A percentile compares a stretch with the other conserved stretches of the same genome.
phyloP scores from a whole-genome alignment of 2,797 vertebrate species.

The Sebastes iracundus region DNA sequence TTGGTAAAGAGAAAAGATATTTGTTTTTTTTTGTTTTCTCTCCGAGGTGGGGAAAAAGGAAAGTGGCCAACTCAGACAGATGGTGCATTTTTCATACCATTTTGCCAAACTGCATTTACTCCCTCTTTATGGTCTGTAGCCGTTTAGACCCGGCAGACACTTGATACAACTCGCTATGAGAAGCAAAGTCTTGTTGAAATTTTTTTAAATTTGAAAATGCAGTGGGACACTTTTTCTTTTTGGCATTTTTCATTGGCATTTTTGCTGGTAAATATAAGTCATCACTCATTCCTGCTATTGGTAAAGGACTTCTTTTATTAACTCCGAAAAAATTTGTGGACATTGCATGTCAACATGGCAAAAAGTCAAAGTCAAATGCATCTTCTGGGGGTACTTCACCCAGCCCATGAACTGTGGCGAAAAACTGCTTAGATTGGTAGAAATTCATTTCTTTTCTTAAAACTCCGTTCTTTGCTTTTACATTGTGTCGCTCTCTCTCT shows the following conservation, averaged over 20 bases:
- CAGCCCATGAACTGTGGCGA: conserved; percentile 44
- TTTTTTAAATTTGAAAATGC: conserved; percentile 61
- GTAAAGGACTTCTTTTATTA: conserved; percentile 79
- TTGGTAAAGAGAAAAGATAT: conserved; percentile 61
- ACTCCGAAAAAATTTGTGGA: conserved; percentile 64
- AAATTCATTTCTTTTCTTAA: conserved; percentile 30
- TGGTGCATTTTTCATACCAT: conserved; percentile 60
- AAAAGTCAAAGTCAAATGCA: conserved; percentile 36
- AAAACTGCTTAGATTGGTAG: conserved; percentile 57
- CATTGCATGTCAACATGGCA: conserved; percentile 71
- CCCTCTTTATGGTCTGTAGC: conserved; percentile 68
- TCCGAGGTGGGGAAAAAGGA: conserved; percentile 45
- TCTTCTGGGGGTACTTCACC: conserved; percentile 27
- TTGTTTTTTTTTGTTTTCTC: conserved; percentile 49
- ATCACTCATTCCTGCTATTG: conserved; percentile 67
- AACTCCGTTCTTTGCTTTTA: conserved; percentile 51
- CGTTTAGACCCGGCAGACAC: conserved; percentile 57
- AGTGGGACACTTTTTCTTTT: conserved; percentile 52
- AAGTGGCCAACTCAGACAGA: conserved; percentile 52
- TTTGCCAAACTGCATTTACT: conserved; percentile 80
- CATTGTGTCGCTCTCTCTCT: conserved; percentile 54
- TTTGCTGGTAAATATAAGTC: conserved; percentile 78
- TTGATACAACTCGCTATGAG: conserved; percentile 38
- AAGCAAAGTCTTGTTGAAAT: conserved; percentile 42
- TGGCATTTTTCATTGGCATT: conserved; percentile 60